These are phyloP conservation scores for Lagocephalus sceleratus DNA, from an alignment of 2,797 vertebrate genomes.

Conservation along the genomic window DNA sequence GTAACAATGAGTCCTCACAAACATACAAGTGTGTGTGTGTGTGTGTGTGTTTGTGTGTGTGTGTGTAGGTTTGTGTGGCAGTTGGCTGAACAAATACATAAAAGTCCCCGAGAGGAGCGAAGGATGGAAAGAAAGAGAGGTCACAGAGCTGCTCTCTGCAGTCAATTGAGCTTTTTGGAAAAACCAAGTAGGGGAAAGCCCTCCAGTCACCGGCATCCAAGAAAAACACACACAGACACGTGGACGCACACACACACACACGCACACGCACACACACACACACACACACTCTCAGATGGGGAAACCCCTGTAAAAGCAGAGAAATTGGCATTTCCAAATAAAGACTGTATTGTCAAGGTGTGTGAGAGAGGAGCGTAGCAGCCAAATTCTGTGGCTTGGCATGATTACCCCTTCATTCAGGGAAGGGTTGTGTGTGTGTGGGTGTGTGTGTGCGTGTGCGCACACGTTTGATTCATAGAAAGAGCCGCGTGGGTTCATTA, in stretches of 20 bases:
- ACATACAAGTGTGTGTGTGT: slow-evolving; percentile 1
- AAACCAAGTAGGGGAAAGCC: slow-evolving; percentile 73
- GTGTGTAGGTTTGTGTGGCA: slow-evolving; percentile 2
- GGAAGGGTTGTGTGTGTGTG: slow-evolving; percentile 8
- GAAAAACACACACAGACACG: slow-evolving; percentile 50
- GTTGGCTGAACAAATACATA: slow-evolving; percentile 45
- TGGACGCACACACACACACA: slow-evolving; percentile 8
- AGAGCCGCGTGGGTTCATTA: slow-evolving; percentile 46
- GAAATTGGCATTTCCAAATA: slow-evolving; percentile 60
- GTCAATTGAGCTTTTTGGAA: slow-evolving; percentile 56
- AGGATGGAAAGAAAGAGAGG: slow-evolving; percentile 32
- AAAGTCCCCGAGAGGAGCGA: slow-evolving; percentile 36
- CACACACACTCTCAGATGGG: slow-evolving; percentile 20
- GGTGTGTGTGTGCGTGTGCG: slow-evolving; percentile 13
- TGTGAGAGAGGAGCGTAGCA: slow-evolving; percentile 28
- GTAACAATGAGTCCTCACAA: slow-evolving; percentile 14
- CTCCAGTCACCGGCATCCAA: slow-evolving; percentile 57
- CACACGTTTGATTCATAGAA: slow-evolving; percentile 44
- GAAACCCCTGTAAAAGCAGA: slow-evolving; percentile 62
- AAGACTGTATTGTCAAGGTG: slow-evolving; percentile 62
- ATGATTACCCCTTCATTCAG: slow-evolving; percentile 43
- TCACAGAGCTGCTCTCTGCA: slow-evolving; percentile 32
- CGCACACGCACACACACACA: slow-evolving; percentile 10
- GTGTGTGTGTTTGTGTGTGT: not conserved
- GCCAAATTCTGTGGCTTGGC: slow-evolving; percentile 58